These are phyloP conservation scores for Eristalis intricaria DNA, from an alignment of 2,888 invertebrate species.

Conservation along the genomic window DNA sequence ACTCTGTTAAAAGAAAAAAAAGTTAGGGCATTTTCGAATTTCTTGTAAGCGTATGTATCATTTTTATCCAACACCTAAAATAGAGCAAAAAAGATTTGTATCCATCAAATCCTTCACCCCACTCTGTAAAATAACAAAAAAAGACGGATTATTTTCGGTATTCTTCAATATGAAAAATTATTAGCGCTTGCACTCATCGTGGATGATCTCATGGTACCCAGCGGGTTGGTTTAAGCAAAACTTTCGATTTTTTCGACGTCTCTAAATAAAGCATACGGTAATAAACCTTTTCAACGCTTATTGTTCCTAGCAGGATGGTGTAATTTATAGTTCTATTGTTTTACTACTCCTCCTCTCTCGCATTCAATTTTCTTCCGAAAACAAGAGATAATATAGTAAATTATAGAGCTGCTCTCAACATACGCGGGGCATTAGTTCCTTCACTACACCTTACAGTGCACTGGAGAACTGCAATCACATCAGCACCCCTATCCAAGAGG, in stretches of 20 bases:
- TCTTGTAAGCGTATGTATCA: no score
- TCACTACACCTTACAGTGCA: conserved; percentile 25
- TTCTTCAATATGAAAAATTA: background rate
- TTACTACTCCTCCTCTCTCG: conserved; percentile 8
- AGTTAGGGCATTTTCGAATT: no score
- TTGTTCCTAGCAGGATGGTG: conserved; percentile 47
- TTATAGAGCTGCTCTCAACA: conserved; percentile 59
- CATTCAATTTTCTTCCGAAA: conserved; percentile 33
- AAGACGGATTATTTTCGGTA: no score
- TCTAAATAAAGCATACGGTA: conserved; percentile 40
- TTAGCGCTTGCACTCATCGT: background rate
- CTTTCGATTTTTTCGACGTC: background rate
- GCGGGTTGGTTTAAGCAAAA: background rate
- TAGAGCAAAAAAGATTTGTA: no score
- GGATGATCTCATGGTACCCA: background rate
- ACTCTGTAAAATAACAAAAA: no score
- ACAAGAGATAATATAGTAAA: conserved; percentile 63
- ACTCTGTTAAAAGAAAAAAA: no score
- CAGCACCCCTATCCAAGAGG: background rate
- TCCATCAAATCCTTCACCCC: no score
- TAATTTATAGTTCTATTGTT: conserved; percentile 63
- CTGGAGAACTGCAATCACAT: conserved; percentile 11
- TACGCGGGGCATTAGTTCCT: background rate
- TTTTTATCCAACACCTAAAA: no score
- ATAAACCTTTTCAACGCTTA: conserved; percentile 52